Evolutionary conservation across 1,140 invertebrate species (phyloP), one percentile per base, ranked within the genome.

Genomic region (Cherax quadricarinatus): DNA sequence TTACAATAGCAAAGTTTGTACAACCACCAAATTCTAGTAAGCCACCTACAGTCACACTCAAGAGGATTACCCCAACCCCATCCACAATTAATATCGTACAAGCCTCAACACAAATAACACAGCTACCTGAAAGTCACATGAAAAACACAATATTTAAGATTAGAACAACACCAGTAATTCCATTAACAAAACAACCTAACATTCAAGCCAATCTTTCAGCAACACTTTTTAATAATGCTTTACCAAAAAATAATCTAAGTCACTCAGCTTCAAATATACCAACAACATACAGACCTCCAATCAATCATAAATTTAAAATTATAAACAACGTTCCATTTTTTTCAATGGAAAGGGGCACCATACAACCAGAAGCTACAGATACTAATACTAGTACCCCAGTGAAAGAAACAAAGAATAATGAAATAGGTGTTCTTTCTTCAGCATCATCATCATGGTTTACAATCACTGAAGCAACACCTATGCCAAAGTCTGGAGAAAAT

Each of bases 391-490:
- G 7, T 48, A 62, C 86, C 51, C 16, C n/a, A 86, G 41, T 12
- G 1, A 41, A 83, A 2, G 41, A 53, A 18, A 7, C 21, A 83
- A 24, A 78, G 9, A 86, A 53, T 18, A 48, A 16, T 21, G 53
- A 62, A 82, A 60, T 5, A 41, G 41, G 41, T 48, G 12, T 24
- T 49, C 48, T 82, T 49, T 24, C 79, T 30, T 70, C 78, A 16
- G 60, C 53, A 81, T 53, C 79, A 7, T 89, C 87, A n/a, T 62
- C 81, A 21, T 75, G 83, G 53, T 48, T 91, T 24, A 86, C 89
- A 1, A 86, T 91, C 41, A 86, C 86, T 86, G 89, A 91, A 73
- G 84, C 89, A 10, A 91, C 84, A 66, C 89, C 84, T 53, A 91
- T 91, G 73, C 89, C 82, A 62, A 78, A 86, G 30, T n/a, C 21